Base-by-base conservation (phyloP, 2,888 invertebrate species). In the Brachycybe producta region DNA sequence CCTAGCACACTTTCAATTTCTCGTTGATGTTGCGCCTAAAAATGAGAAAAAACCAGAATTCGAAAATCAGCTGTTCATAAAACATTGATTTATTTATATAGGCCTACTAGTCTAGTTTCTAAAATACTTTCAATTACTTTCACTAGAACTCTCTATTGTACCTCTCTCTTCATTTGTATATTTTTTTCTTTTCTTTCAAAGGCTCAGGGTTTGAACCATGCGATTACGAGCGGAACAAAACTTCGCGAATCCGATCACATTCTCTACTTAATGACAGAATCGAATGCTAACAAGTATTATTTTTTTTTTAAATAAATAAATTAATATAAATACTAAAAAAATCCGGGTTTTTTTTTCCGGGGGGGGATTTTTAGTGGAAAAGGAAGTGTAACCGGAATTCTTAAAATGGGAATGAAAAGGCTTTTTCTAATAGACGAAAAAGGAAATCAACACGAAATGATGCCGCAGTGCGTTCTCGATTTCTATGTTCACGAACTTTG, bases 401-500 rank as follows among this genome's bases (percentile, higher is more conserved):
- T 95, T 56, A 95, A 94, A 71, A 79, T 90, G 42, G 94, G 95
- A 27, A 74, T 74, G 55, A 95, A 95, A 71, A 82, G 84, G 62
- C 72, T 97, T 47, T 97, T 85, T 71, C 81, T 80, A 65, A 45
- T 57, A 30, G 84, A 87, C 65, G 73, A 75, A 59, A 67, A 70
- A 49, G 80, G 80, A 15, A 70, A 26, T 43, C 79, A 83, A 58
- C 80, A 79, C 64, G 85, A 90, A 66, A 73, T 84, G 52, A 77
- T 82, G 56, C 83, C 91, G 0, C 73, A 86, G 13, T 94, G 92
- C 66, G 77, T 95, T 51, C 75, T 97, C 43, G 95, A 97, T 68
- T 95, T 97, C 71, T 97, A 84, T 68, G 78, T 97, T 23, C 71
- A 85, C 61, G 82, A 82, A 64, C 77, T 82, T 2, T 75, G 78